Percentiles rank a stretch among this genome's conserved stretches.
These are phyloP conservation scores for Tympanoctomys barrerae DNA, from an alignment of 2,797 vertebrate genomes.

Conservation along the genomic window DNA sequence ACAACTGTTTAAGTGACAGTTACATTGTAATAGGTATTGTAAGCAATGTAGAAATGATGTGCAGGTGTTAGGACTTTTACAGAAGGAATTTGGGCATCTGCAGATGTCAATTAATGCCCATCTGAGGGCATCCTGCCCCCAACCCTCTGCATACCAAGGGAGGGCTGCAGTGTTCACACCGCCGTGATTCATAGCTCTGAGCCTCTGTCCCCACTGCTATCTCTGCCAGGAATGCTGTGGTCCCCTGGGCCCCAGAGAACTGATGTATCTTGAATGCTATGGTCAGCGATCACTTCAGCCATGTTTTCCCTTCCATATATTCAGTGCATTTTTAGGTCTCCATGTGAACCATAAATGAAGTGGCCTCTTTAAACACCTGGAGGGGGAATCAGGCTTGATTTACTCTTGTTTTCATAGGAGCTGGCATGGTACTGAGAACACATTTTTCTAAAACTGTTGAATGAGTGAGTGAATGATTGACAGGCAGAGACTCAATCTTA, in stretches of 20 bases:
- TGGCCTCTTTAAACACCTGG: background rate
- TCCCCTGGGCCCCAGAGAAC: rapidly evolving
- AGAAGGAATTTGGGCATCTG: background rate
- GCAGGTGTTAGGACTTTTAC: background rate
- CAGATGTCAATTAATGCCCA: background rate
- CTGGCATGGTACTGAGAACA: background rate
- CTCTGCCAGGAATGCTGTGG: background rate
- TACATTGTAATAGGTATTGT: too few species aligned
- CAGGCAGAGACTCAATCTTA: background rate
- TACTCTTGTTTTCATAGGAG: background rate
- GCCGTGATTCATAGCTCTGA: background rate
- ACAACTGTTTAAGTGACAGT: background rate
- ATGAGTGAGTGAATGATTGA: background rate
- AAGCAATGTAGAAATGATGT: background rate
- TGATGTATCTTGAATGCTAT: background rate
- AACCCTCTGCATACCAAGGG: background rate
- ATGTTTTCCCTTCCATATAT: background rate
- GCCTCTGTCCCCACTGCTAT: background rate
- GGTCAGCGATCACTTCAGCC: background rate
- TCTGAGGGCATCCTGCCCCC: background rate
- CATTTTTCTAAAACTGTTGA: background rate
- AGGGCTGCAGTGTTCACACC: background rate
- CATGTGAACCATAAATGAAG: background rate
- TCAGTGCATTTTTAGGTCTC: background rate
- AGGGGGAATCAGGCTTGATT: background rate